These are phyloP conservation scores for Ischnura elegans DNA, from an alignment of 2,888 invertebrate species.

Conservation along the genomic window DNA sequence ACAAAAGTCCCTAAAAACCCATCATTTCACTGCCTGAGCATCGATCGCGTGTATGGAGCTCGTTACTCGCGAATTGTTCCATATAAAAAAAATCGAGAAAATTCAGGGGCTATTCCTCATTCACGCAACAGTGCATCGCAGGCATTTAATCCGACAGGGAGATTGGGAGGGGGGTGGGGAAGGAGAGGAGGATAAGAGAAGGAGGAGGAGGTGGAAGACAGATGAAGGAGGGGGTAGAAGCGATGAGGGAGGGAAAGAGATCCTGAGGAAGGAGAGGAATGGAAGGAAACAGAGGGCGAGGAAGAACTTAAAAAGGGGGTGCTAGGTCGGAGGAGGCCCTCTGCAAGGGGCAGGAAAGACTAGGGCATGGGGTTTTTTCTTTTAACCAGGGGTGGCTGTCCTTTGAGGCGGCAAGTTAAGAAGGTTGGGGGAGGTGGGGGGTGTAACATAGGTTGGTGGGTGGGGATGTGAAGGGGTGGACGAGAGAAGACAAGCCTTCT, in stretches of 20 bases:
- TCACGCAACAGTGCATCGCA: conserved; percentile 16
- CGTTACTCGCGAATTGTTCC: conserved; percentile 12
- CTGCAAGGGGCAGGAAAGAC: too few species aligned
- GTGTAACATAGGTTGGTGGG: neutral
- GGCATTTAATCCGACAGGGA: conserved; percentile 3
- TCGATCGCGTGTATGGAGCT: conserved; percentile 7
- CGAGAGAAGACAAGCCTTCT: neutral
- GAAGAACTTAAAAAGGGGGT: neutral
- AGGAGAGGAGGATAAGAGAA: neutral
- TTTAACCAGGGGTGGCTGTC: neutral
- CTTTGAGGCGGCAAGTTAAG: neutral
- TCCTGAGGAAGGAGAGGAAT: neutral
- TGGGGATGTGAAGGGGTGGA: neutral
- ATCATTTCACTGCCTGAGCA: neutral
- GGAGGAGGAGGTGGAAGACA: neutral
- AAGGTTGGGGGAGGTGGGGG: neutral
- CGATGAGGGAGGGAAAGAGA: neutral
- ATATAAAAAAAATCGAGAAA: conserved; percentile 31
- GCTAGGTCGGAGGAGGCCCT: neutral
- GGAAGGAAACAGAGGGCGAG: neutral
- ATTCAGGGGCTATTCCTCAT: conserved; percentile 33
- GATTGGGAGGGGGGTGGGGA: neutral
- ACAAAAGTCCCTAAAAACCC: neutral
- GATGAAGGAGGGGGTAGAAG: neutral
- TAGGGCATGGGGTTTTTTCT: neutral